These are phyloP conservation scores for Chelonia mydas DNA, from an alignment of 2,797 vertebrate genomes.

Conservation along the genomic window DNA sequence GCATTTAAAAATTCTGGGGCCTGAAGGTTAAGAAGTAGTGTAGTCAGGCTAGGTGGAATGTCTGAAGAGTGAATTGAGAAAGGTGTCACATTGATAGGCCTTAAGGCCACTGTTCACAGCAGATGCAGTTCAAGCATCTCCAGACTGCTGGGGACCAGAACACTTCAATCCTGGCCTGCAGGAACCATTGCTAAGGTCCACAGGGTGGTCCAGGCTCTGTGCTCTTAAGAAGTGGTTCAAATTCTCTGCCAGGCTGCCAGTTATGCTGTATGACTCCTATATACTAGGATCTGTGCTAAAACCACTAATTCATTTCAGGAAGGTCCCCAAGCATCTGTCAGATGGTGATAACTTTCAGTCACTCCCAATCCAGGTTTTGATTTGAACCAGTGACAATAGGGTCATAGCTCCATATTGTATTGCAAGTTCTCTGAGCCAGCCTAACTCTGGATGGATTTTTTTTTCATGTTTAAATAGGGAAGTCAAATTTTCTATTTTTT, in stretches of 20 bases:
- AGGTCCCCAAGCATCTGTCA: conserved; percentile 48
- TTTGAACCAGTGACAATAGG: conserved; percentile 41
- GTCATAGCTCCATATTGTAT: conserved; percentile 42
- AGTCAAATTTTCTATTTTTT: conserved; percentile 52
- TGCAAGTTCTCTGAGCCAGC: conserved; percentile 33
- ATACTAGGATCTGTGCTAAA: conserved; percentile 45
- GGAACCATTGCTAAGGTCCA: neutral
- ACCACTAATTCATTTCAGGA: conserved; percentile 42
- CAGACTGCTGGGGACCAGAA: no score
- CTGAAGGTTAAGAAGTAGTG: accelerated
- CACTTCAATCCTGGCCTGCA: neutral
- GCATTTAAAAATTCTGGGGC: neutral
- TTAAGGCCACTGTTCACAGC: accelerated
- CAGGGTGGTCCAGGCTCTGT: neutral
- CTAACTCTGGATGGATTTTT: conserved; percentile 39
- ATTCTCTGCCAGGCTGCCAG: neutral
- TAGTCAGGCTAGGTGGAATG: neutral
- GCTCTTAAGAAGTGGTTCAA: neutral
- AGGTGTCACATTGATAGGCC: no score
- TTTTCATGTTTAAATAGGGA: conserved; percentile 67
- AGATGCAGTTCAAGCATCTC: neutral
- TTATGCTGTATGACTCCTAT: conserved; percentile 18
- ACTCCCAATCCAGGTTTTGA: neutral
- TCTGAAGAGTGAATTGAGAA: no score
- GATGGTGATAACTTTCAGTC: conserved; percentile 39